Evolutionary conservation across 2,113 vertebrate genomes (phyloP), one percentile per base, ranked within the genome.

Genomic region (Notechis scutatus): DNA sequence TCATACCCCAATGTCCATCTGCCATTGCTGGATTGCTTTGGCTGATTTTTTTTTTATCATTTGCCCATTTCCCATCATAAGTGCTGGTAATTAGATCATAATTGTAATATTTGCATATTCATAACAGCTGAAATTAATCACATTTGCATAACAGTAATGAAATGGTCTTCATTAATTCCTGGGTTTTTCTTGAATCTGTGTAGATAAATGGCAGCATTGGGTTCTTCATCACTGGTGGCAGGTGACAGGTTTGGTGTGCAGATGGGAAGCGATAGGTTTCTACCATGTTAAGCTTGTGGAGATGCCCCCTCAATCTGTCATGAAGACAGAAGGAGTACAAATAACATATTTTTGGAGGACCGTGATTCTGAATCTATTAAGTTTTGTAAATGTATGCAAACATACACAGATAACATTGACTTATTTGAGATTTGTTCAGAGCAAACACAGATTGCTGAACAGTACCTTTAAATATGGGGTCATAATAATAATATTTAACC

Each of bases 21-120:
- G 93, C 91, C 57, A 55, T 85, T 29, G 88, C 74, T 56, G 74
- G 69, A 61, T 34, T 95, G 29, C 90, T 59, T 87, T 91, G 88
- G 92, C 91, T 95, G 88, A 93, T 93, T 92, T 91, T 96, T 91
- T 96, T 42, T 91, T 96, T 64, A 90, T 94, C 95, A 96, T 96
- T 96, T 95, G 59, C 96, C 96, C 0, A 8, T 85, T 97, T 93
- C 94, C 94, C 93, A 94, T 95, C 47, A 87, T 94, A 93, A 93
- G 91, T 94, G 92, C 18, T 94, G 95, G 96, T 96, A 97, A 97
- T 97, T 97, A 97, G 94, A 95, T 94, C 94, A 95, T 96, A 97
- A 97, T 97, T 97, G 95, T 97, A 97, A 97, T 97, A 97, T 97
- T 97, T 97, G 96, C 97, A 97, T 97, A 97, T 97, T 96, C 96